phyloP scores from a whole-genome alignment of 37 sponge, comb jelly and placozoan species.

The Lycopodina hypogea region DNA sequence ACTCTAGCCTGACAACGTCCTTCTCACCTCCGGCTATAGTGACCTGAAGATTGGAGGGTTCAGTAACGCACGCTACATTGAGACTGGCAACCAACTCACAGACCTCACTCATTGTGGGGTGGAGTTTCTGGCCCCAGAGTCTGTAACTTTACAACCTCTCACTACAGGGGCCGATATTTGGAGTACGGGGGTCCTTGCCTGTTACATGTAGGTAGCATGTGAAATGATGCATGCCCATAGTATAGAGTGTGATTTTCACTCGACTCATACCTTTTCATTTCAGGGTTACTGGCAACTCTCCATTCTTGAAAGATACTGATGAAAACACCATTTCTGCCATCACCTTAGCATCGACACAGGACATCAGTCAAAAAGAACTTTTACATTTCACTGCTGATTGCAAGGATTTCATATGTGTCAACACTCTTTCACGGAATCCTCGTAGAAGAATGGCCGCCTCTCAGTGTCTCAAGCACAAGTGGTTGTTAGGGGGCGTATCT shows the following conservation, averaged over 20 bases:
- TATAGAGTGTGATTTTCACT: background rate
- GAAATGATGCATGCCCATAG: background rate
- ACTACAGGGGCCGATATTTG: constrained; percentile 62
- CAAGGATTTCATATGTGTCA: constrained; percentile 35
- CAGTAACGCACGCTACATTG: constrained; percentile 38
- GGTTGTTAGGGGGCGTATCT: constrained; percentile 15
- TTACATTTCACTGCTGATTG: constrained; percentile 28
- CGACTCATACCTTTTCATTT: too few relatives aligned
- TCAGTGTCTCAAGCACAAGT: constrained; percentile 51
- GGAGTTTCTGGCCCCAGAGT: constrained; percentile 61
- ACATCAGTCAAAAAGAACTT: constrained; percentile 9
- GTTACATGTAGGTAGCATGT: constrained; percentile 33
- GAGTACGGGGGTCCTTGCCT: constrained; percentile 39
- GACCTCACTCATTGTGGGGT: background rate
- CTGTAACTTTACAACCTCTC: constrained; percentile 41
- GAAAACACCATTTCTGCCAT: constrained; percentile 50
- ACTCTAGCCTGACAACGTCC: constrained; percentile 48
- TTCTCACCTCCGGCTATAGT: constrained; percentile 13
- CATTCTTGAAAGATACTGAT: constrained; percentile 46
- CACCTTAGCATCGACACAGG: background rate
- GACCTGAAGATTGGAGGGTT: constrained; percentile 52
- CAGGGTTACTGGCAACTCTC: constrained; percentile 59
- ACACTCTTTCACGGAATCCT: constrained; percentile 17
- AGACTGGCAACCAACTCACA: constrained; percentile 30
- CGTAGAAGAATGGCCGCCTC: constrained; percentile 32